Evolutionary conservation across 2,888 invertebrate genomes (phyloP).

Genomic region (Glyphotaelius pellucidus): DNA sequence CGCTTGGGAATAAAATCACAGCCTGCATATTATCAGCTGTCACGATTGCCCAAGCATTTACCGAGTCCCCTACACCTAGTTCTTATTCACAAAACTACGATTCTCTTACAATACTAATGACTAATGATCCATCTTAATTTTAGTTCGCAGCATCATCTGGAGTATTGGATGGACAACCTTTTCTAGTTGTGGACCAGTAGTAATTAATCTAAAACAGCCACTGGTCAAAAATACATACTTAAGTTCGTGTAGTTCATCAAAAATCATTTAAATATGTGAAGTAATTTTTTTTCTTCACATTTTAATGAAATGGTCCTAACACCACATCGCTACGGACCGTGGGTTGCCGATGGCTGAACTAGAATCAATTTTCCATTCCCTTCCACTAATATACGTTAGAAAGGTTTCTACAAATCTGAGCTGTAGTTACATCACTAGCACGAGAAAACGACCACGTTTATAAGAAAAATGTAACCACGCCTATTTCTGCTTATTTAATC

Average conservation of each 20-base stretch:
- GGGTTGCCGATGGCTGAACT: neutral
- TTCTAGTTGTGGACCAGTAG: neutral
- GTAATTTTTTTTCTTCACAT: neutral
- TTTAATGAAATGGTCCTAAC: neutral
- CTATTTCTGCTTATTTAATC: no score
- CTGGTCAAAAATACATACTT: no score
- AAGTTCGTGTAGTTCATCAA: no score
- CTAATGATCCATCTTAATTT: neutral
- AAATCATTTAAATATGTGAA: no score
- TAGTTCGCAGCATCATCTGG: neutral
- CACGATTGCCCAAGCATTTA: neutral
- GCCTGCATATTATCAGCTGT: neutral
- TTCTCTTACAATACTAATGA: neutral
- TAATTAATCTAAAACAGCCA: no score
- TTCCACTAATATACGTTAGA: neutral
- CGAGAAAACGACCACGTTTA: neutral
- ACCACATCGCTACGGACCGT: neutral
- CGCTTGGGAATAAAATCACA: conserved; percentile 37
- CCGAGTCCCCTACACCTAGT: neutral
- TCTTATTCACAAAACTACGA: neutral
- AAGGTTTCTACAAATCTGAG: neutral
- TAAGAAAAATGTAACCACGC: neutral
- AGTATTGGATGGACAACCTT: neutral
- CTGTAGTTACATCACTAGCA: neutral
- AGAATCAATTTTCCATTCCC: neutral